Percentiles rank a stretch among this genome's conserved stretches.
phyloP scores from a whole-genome alignment of 1,140 invertebrate genomes.

The Pissodes strobi region DNA sequence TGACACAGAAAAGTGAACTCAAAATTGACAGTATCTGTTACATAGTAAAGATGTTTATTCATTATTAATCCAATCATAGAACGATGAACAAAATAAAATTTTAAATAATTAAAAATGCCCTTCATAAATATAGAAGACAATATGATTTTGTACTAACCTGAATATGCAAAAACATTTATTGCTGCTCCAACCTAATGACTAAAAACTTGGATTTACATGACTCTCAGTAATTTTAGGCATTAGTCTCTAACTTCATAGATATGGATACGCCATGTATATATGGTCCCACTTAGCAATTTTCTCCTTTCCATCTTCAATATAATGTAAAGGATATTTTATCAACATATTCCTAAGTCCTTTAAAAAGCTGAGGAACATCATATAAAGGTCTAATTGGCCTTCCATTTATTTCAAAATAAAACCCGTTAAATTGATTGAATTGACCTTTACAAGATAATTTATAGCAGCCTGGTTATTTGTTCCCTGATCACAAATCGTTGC shows the following conservation, averaged over 20 bases:
- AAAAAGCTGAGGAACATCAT: conserved; percentile 49
- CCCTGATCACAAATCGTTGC: conserved; percentile 34
- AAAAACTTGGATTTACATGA: conserved; percentile 42
- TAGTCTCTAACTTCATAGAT: conserved; percentile 21
- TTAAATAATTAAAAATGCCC: too few species aligned
- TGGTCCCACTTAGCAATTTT: too few species aligned
- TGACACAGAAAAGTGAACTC: too few species aligned
- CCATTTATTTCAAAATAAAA: conserved; percentile 39
- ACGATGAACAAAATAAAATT: too few species aligned
- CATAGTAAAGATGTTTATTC: too few species aligned
- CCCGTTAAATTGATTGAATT: conserved; percentile 27
- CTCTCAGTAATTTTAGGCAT: conserved; percentile 44
- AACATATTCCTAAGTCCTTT: too few species aligned
- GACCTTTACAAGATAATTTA: conserved; percentile 29
- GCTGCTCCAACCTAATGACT: conserved; percentile 23
- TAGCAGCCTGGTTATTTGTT: conserved; percentile 20
- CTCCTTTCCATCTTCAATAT: background rate
- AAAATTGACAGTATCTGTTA: too few species aligned
- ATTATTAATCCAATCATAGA: too few species aligned
- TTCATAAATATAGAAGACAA: too few species aligned
- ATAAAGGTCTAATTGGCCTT: conserved; percentile 44
- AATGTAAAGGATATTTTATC: too few species aligned
- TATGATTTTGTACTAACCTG: too few species aligned
- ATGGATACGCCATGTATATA: conserved; percentile 25
- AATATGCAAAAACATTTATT: too few species aligned